Base-by-base conservation (phyloP, 2,888 invertebrate species). In the Eupithecia subfuscata region DNA sequence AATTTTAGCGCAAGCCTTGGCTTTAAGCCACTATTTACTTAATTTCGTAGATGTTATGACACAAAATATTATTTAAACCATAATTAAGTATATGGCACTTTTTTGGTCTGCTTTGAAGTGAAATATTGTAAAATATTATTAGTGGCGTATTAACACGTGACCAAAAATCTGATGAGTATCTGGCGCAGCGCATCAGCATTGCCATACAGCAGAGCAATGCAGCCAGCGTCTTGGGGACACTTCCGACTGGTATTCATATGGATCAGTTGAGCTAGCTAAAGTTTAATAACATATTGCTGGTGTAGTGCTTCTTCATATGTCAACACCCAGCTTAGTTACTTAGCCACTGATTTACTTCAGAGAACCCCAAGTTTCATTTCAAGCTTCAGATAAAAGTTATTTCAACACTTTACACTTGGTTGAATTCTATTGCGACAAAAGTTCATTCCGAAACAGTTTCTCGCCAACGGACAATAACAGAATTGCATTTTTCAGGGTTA, bases 401-500 rank as follows among this genome's bases (percentile, higher is more conserved):
- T 64, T 64, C 64, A 64, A 64, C 12, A 16, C 30, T 30, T n/a
- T 18, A 48, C 30, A 18, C 18, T 64, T 9, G 3, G 70, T 40
- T 37, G 56, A 70, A 22, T 70, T 70, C 34, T 18, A 64, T 64
- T 18, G 30, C 18, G 30, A 34, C 64, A 64, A 64, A 64, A 60
- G 30, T 34, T 34, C 34, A 64, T 68, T 45, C 12, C 43, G 7
- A 63, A 67, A 73, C 37, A 71, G 16, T 64, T 67, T 69, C 22
- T 45, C 34, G 56, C 48, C 34, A 60, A 71, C 71, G 69, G 43
- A 72, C 56, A 76, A 72, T 78, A 75, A 74, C 71, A 69, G 68
- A 69, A 56, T 68, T 77, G 71, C 67, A 73, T 72, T 75, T 64
- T 76, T 74, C 94, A 98, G 98, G 96, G 96, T 82, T 96, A 97